Evolutionary conservation across 2,888 invertebrate species (phyloP).

Genomic region (Amphiduros pacificus): DNA sequence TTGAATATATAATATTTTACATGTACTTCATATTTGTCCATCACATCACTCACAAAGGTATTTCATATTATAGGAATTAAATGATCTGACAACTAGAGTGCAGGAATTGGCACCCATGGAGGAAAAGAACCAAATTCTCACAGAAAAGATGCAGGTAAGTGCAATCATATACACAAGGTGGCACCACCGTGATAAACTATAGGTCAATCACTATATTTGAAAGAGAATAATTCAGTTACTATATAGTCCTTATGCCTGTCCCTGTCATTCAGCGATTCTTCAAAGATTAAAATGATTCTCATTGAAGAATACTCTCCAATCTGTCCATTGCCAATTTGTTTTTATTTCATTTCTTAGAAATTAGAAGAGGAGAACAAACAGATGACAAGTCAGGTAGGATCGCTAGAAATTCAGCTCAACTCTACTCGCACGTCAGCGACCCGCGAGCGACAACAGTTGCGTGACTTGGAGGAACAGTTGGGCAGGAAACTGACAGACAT

Average conservation of each 20-base stretch:
- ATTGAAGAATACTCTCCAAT: too few species aligned
- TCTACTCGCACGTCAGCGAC: not conserved
- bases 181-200: too few species aligned
- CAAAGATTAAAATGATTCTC: too few species aligned
- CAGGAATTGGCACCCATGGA: not conserved
- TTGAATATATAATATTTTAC: too few species aligned
- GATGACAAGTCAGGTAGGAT: not conserved
- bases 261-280: too few species aligned
- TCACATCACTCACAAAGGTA: not conserved
- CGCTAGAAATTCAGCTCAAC: not conserved
- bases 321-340: not conserved
- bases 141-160: not conserved
- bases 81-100: not conserved
- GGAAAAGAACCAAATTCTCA: not conserved
- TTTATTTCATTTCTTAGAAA: not conserved
- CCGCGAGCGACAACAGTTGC: slow-evolving; percentile 42
- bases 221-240: too few species aligned
- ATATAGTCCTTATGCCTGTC: too few species aligned
- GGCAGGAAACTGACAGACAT: slow-evolving; percentile 52
- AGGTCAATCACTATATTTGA: too few species aligned
- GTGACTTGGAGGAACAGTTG: slow-evolving; percentile 45
- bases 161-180: too few species aligned
- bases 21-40: not conserved
- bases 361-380: not conserved
- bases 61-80: not conserved